Evolutionary conservation across 2,888 invertebrate genomes (phyloP).

Genomic region (Ceratothoa steindachneri): DNA sequence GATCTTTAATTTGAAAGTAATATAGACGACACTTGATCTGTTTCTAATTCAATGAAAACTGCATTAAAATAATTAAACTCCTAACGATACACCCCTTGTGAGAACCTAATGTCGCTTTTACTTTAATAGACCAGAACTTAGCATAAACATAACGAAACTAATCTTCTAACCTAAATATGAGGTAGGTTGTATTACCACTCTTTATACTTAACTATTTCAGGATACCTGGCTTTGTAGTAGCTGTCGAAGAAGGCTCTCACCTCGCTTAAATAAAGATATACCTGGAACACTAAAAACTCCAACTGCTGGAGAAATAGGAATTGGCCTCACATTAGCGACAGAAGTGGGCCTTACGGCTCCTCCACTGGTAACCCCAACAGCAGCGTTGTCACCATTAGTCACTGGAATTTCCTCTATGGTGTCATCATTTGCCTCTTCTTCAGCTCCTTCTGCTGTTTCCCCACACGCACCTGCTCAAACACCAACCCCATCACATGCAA

Average conservation of each 20-base stretch:
- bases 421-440: conserved; percentile 22
- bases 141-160: neutral
- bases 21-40: too few relatives aligned
- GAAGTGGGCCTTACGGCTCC: conserved; percentile 16
- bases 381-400: conserved; percentile 35
- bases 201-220: too few relatives aligned
- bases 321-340: neutral
- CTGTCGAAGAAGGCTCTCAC: conserved; percentile 60
- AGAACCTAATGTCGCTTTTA: too few relatives aligned
- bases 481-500: conserved; percentile 8
- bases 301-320: neutral
- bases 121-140: too few relatives aligned
- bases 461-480: neutral
- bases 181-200: too few relatives aligned
- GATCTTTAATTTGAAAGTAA: too few relatives aligned
- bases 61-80: too few relatives aligned
- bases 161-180: neutral
- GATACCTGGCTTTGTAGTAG: conserved; percentile 83
- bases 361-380: conserved; percentile 21
- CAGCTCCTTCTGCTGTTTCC: neutral
- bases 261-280: conserved; percentile 29
- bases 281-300: neutral
- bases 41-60: too few relatives aligned
- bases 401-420: conserved; percentile 38
- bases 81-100: too few relatives aligned